Evolutionary conservation across 2,797 vertebrate genomes (phyloP), one percentile per base, ranked within the genome.

Genomic region (Cynodonichthys magdalenae): DNA sequence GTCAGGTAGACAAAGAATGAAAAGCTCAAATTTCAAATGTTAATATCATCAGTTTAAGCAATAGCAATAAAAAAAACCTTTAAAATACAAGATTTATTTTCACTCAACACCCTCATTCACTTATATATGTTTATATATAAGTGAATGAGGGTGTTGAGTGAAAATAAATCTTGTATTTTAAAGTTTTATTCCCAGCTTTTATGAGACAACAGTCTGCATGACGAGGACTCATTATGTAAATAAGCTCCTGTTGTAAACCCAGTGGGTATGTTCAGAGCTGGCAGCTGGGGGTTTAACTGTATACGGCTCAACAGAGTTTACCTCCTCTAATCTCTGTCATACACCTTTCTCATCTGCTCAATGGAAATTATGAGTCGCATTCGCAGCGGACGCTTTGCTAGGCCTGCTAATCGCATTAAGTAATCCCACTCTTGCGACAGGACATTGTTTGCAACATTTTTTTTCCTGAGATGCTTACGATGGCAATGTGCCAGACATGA

Each of bases 281-380:
- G 73, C 42, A 9, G 24, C 58, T 45, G 60, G 46, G 14, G 46
- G n/a, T 24, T 42, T 19, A 29, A 11, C 69, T 76, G 54, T 54
- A 53, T 39, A 51, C 3, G 48, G 63, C 66, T 80, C 64, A 44
- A 79, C 55, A 69, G 71, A 78, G 80, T 85, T 92, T 85, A 90
- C 90, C 86, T 86, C 80, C 62, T 63, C 80, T 90, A 90, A 91
- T 92, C 90, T 92, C 82, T 49, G 80, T 83, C 83, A 82, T 70
- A 85, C 89, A 90, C 88, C 88, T 89, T 90, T 66, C 83, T 87
- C 82, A 69, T 82, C 79, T 83, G 71, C 64, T 65, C 29, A 31
- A 65, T 79, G 83, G 87, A 92, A 92, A 91, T 92, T 89, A 92
- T 46, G 72, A 75, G 80, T 75, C 63, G 62, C 83, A 82, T 89